These are phyloP conservation scores for Athrips mouffetella DNA, from an alignment of 2,888 invertebrate species.

Conservation along the genomic window DNA sequence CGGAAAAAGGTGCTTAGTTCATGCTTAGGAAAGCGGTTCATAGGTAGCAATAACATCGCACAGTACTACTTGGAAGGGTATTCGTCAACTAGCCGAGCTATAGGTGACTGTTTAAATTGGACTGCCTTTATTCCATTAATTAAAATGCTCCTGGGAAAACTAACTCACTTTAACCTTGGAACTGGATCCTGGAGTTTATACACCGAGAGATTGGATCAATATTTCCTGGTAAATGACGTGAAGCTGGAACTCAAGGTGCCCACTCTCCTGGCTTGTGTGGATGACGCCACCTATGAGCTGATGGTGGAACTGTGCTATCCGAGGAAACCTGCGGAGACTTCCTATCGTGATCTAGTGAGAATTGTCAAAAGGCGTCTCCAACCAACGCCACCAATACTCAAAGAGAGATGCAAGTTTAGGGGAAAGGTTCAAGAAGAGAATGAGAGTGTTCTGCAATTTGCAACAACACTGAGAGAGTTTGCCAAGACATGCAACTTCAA, in stretches of 20 bases:
- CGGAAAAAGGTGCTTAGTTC: slow-evolving; percentile 14
- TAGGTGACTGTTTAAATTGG: neutral
- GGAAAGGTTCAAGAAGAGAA: neutral
- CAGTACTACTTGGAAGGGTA: neutral
- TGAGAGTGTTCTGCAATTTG: slow-evolving; percentile 6
- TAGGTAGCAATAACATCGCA: neutral
- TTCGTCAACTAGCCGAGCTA: too few relatives aligned
- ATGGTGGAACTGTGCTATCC: slow-evolving; percentile 14
- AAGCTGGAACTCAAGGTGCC: slow-evolving; percentile 3
- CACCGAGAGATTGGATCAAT: slow-evolving; percentile 13
- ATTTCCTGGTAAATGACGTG: slow-evolving; percentile 14
- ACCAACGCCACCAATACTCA: neutral
- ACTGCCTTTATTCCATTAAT: neutral
- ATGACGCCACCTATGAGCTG: slow-evolving; percentile 11
- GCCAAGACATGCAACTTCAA: slow-evolving; percentile 11
- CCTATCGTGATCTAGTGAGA: slow-evolving; percentile 3
- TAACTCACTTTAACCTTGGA: neutral
- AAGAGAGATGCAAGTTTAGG: slow-evolving; percentile 7
- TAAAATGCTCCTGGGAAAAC: slow-evolving; percentile 9
- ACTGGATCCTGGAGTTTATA: slow-evolving; percentile 12
- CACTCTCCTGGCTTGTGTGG: slow-evolving; percentile 11
- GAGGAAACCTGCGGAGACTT: slow-evolving; percentile 1
- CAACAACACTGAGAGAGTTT: slow-evolving; percentile 4
- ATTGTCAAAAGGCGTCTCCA: slow-evolving; percentile 11
- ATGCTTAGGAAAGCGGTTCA: neutral